These are phyloP conservation scores for Brassicogethes aeneus DNA, from an alignment of 2,888 invertebrate species.

Conservation along the genomic window DNA sequence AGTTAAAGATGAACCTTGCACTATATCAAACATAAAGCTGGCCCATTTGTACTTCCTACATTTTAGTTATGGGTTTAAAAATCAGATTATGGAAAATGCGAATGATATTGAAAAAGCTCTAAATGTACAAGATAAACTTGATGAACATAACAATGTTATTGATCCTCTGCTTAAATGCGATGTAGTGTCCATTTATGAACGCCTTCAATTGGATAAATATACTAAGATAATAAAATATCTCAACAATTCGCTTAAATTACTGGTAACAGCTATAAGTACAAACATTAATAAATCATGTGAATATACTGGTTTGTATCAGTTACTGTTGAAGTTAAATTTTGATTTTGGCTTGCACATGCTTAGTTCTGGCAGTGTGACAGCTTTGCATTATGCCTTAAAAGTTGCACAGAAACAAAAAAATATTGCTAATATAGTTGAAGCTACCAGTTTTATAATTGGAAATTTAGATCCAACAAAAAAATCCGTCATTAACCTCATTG, in stretches of 20 bases:
- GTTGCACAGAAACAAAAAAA: not conserved
- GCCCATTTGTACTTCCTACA: not conserved
- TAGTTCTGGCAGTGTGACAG: not conserved
- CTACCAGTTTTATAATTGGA: not conserved
- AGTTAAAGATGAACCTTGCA: not conserved
- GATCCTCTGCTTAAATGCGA: constrained; percentile 30
- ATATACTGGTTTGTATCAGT: not conserved
- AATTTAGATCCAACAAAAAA: not conserved
- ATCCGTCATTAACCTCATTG: not conserved
- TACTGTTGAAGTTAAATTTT: no score
- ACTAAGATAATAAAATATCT: not conserved
- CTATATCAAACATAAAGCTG: not conserved
- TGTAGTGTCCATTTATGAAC: constrained; percentile 25
- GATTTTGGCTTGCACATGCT: not conserved
- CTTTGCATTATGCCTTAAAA: not conserved
- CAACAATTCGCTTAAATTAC: not conserved
- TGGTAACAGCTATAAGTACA: not conserved
- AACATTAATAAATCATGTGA: not conserved
- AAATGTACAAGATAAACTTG: not conserved
- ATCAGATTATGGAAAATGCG: not conserved
- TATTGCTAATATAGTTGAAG: not conserved
- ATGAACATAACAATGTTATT: constrained; percentile 10
- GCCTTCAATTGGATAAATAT: constrained; percentile 22
- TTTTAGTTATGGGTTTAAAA: not conserved
- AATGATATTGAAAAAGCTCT: not conserved